These are phyloP conservation scores for Asobara japonica DNA, from an alignment of 1,140 invertebrate species.

Conservation along the genomic window DNA sequence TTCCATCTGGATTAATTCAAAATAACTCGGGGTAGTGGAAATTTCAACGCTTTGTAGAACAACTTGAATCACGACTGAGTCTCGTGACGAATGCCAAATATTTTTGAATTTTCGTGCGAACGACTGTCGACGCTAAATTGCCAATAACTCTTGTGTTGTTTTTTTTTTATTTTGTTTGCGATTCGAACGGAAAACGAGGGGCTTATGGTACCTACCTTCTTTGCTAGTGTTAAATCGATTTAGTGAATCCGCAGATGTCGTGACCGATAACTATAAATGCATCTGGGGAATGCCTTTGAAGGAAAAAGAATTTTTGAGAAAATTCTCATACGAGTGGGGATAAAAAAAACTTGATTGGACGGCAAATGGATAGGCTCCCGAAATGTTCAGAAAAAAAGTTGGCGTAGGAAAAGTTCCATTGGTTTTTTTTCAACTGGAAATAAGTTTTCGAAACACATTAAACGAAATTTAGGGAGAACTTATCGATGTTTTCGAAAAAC, in stretches of 20 bases:
- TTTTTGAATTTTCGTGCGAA: conserved; percentile 25
- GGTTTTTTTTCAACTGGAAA: too few species aligned
- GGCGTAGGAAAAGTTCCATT: too few species aligned
- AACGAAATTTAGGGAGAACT: too few species aligned
- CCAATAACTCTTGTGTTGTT: conserved; percentile 19
- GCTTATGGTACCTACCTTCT: not conserved
- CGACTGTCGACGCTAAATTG: conserved; percentile 20
- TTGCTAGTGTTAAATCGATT: conserved; percentile 19
- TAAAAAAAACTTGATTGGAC: too few species aligned
- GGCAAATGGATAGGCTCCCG: too few species aligned
- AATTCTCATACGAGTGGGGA: not conserved
- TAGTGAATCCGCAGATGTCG: conserved; percentile 23
- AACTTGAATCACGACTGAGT: not conserved
- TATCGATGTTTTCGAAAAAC: too few species aligned
- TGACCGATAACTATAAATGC: conserved; percentile 25
- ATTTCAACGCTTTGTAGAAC: not conserved
- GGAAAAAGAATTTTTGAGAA: not conserved
- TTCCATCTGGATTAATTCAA: not conserved
- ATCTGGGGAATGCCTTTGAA: not conserved
- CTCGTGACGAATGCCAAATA: conserved; percentile 16
- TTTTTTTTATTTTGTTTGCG: not conserved
- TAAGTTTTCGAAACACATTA: too few species aligned
- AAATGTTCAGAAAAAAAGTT: too few species aligned
- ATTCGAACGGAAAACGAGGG: not conserved
- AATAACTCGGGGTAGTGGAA: not conserved